These are phyloP conservation scores for Steinernema hermaphroditum DNA, from an alignment of 2,888 invertebrate genomes.

Conservation along the genomic window DNA sequence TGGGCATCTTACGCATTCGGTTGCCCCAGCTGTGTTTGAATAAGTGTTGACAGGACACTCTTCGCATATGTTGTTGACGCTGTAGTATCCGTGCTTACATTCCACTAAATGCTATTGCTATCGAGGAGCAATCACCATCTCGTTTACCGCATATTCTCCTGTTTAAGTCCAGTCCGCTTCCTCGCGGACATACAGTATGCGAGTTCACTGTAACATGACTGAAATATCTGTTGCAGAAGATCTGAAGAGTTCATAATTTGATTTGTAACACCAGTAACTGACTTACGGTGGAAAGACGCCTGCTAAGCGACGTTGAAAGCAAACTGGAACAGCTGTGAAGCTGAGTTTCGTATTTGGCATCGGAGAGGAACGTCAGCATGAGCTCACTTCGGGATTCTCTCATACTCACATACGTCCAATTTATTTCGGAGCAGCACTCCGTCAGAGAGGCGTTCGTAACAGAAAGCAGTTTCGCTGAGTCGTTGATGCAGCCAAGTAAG, in stretches of 20 bases:
- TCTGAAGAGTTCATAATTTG: background rate
- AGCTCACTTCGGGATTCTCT: background rate
- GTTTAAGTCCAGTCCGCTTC: background rate
- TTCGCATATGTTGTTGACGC: slow-evolving; percentile 15
- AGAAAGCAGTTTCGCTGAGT: slow-evolving; percentile 3
- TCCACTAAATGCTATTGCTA: background rate
- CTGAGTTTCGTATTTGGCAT: slow-evolving; percentile 15
- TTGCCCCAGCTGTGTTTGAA: background rate
- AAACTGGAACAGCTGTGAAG: background rate
- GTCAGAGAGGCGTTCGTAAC: slow-evolving; percentile 10
- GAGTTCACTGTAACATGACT: slow-evolving; percentile 11
- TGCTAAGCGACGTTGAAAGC: background rate
- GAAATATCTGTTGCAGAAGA: slow-evolving; percentile 26
- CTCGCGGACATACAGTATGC: slow-evolving; percentile 5
- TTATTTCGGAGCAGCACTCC: slow-evolving; percentile 10
- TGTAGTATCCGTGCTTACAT: slow-evolving; percentile 5
- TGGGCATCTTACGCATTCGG: background rate
- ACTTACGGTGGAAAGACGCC: slow-evolving; percentile 1
- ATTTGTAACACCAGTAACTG: background rate
- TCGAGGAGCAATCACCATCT: background rate
- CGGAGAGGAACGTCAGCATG: slow-evolving; percentile 1
- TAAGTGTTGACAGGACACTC: slow-evolving; percentile 1
- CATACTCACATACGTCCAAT: slow-evolving; percentile 12
- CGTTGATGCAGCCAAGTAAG: slow-evolving; percentile 5
- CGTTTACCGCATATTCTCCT: background rate